phyloP scores from a whole-genome alignment of 2,888 invertebrate genomes.

The Eubasilissa splendida region DNA sequence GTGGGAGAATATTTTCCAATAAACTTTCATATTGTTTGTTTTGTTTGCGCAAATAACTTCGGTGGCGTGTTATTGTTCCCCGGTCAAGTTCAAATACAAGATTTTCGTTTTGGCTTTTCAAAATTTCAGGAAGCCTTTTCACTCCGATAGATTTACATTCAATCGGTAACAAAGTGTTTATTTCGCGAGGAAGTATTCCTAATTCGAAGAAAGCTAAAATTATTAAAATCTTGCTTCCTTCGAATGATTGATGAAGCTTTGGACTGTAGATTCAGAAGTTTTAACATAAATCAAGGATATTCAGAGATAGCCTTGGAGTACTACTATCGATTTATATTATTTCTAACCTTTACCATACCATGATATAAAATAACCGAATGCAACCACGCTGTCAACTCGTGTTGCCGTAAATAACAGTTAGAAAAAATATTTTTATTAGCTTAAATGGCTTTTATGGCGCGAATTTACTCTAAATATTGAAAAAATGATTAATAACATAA shows the following conservation, averaged over 20 bases:
- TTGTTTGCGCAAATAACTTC: slow-evolving; percentile 17
- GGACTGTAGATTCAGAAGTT: no score
- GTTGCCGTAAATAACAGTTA: no score
- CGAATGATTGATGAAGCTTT: background rate
- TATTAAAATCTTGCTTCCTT: slow-evolving; percentile 14
- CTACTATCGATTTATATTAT: no score
- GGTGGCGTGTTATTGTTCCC: background rate
- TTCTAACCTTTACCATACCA: no score
- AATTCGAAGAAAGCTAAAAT: background rate
- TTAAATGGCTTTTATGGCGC: no score
- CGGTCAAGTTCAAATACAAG: slow-evolving; percentile 26
- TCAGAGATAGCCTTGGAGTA: no score
- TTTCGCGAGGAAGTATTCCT: slow-evolving; percentile 3
- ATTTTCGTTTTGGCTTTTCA: background rate
- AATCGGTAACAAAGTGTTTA: slow-evolving; percentile 10
- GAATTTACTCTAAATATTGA: no score
- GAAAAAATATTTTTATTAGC: no score
- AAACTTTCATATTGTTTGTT: slow-evolving; percentile 17
- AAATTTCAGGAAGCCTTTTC: background rate
- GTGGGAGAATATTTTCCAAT: slow-evolving; percentile 22
- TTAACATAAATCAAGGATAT: no score
- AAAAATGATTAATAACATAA: no score
- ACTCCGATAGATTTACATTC: background rate
- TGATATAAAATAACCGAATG: no score
- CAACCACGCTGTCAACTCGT: no score